Percentiles rank a stretch among this genome's conserved stretches.
Conservation (phyloP, 2,888 invertebrate genomes). For the Sepioteuthis lessoniana region DNA sequence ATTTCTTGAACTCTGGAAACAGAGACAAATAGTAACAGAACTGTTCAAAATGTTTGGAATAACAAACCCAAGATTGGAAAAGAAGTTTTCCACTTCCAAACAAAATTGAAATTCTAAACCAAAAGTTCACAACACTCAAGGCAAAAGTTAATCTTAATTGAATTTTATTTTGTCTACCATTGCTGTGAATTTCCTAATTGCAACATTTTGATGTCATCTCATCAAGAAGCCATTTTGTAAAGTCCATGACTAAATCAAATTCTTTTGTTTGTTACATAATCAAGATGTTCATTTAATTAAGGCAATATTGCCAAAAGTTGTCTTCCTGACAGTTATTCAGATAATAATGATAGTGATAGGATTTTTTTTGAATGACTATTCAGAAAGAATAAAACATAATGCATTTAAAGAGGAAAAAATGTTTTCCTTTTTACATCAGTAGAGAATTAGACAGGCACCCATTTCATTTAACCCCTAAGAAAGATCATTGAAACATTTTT, state of each 20-base stretch:
- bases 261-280: neutral
- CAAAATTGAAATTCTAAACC: neutral
- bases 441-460: too few relatives aligned
- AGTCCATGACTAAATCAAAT: neutral
- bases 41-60: too few relatives aligned
- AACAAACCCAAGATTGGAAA: too few relatives aligned
- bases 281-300: constrained; percentile 18
- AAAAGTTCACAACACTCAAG: neutral
- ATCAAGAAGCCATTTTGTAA: neutral
- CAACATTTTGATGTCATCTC: neutral
- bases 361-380: too few relatives aligned
- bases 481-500: too few relatives aligned
- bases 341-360: neutral
- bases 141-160: neutral
- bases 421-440: too few relatives aligned
- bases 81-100: too few relatives aligned
- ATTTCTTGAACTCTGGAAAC: too few relatives aligned
- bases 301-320: neutral
- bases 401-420: too few relatives aligned
- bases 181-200: neutral
- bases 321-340: neutral
- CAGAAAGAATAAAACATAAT: too few relatives aligned
- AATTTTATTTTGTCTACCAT: neutral
- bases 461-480: too few relatives aligned
- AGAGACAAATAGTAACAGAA: too few relatives aligned